A percentile compares a stretch with the other conserved stretches of the same genome.
Evolutionary conservation across 1,140 invertebrate genomes (phyloP).

Genomic region (Branchinecta lynchi): DNA sequence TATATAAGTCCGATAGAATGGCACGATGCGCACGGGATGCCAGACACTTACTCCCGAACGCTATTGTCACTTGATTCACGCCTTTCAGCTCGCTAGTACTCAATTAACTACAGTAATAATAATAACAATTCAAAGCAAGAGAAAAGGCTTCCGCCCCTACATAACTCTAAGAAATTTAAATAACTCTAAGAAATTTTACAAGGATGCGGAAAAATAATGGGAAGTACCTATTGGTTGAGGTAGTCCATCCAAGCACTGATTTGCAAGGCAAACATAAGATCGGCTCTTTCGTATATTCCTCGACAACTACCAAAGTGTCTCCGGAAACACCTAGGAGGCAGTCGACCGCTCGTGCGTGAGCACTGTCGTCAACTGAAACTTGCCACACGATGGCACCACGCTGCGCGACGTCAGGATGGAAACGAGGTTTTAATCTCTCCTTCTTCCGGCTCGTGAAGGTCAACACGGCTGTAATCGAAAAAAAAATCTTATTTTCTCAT

Average conservation of each 20-base stretch:
- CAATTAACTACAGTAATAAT: no score
- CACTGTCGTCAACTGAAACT: slow-evolving; percentile 51
- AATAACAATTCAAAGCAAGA: no score
- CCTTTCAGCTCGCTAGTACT: no score
- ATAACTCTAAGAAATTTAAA: no score
- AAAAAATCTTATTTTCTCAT: no score
- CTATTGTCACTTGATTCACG: no score
- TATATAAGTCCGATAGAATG: no score
- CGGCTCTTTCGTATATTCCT: slow-evolving; percentile 62
- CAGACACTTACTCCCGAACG: no score
- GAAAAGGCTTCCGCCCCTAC: no score
- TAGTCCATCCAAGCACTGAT: slow-evolving; percentile 65
- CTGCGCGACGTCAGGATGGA: slow-evolving; percentile 47
- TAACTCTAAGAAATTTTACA: no score
- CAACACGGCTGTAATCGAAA: slow-evolving; percentile 33
- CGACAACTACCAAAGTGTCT: slow-evolving; percentile 71
- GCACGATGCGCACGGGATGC: no score
- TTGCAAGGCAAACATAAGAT: slow-evolving; percentile 71
- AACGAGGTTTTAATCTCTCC: slow-evolving; percentile 43
- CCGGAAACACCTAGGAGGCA: slow-evolving; percentile 73
- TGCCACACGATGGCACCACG: slow-evolving; percentile 62
- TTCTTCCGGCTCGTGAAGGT: slow-evolving; percentile 57
- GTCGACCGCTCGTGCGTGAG: slow-evolving; percentile 48
- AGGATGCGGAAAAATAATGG: no score
- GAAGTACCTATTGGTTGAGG: slow-evolving; percentile 42